Evolutionary conservation across 2,888 invertebrate species (phyloP).

Genomic region (Frankliniella intonsa): DNA sequence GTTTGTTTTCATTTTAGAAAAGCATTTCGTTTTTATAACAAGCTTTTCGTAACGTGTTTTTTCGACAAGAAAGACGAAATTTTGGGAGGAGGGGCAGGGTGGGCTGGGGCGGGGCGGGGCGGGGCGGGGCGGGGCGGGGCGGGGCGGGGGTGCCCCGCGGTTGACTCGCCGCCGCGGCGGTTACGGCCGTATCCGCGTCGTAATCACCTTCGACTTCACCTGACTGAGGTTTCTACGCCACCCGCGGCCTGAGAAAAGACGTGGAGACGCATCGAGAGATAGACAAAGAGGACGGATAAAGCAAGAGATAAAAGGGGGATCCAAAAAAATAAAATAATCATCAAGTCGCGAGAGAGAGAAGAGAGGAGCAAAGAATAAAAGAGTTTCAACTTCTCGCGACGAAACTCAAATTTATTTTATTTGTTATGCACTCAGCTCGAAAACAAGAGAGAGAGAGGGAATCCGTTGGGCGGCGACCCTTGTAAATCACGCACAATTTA

Average conservation of each 20-base stretch:
- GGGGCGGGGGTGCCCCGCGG: too few species aligned
- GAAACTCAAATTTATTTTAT: constrained; percentile 25
- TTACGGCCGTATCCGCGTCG: too few species aligned
- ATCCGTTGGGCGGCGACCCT: too few species aligned
- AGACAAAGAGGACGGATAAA: background rate
- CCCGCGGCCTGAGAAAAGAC: background rate
- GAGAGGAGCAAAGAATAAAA: background rate
- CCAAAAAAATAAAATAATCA: background rate
- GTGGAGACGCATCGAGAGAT: background rate
- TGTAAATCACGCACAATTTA: background rate
- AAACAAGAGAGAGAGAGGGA: background rate
- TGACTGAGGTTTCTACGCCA: background rate
- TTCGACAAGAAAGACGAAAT: too few species aligned
- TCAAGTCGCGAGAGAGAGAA: background rate
- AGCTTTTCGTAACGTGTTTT: too few species aligned
- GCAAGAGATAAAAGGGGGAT: background rate
- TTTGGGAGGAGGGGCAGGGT: too few species aligned
- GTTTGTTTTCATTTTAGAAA: too few species aligned
- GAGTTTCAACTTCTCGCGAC: background rate
- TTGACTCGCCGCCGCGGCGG: too few species aligned
- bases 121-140: too few species aligned
- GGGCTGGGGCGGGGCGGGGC: too few species aligned
- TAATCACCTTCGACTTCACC: background rate
- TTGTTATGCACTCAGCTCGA: constrained; percentile 17
- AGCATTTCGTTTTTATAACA: too few species aligned